Conservation (phyloP, 2,888 invertebrate genomes). For the Linyphia triangularis region DNA sequence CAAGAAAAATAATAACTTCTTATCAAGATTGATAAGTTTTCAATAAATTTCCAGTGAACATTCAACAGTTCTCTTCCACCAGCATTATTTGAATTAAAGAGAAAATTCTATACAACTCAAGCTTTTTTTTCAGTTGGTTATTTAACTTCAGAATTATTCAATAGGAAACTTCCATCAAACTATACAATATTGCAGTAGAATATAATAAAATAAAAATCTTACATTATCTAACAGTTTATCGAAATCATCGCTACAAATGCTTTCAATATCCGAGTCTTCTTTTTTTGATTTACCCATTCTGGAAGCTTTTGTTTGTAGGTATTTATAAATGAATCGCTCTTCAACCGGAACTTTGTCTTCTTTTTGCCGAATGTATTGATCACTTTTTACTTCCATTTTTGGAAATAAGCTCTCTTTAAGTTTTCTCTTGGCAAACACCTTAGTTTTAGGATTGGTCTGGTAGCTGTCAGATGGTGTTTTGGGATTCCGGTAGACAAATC, state of each 20-base stretch:
- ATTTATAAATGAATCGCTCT: slow-evolving; percentile 90
- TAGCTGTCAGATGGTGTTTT: slow-evolving; percentile 79
- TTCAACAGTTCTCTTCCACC: no score
- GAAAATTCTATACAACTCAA: no score
- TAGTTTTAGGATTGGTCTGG: slow-evolving; percentile 34
- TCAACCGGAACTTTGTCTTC: slow-evolving; percentile 88
- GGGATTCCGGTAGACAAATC: slow-evolving; percentile 95
- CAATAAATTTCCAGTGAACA: no score
- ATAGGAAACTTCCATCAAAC: no score
- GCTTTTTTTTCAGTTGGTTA: no score
- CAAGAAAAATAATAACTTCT: no score
- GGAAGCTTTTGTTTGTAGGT: slow-evolving; percentile 76
- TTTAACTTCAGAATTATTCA: no score
- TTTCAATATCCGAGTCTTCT: slow-evolving; percentile 85
- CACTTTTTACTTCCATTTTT: slow-evolving; percentile 26
- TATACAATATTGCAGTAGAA: no score
- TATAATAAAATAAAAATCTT: slow-evolving; percentile 16
- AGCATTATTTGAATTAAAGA: no score
- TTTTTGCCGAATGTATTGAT: slow-evolving; percentile 69
- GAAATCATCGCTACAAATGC: slow-evolving; percentile 89
- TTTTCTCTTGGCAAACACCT: slow-evolving; percentile 77
- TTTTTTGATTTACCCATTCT: slow-evolving; percentile 80
- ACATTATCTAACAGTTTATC: slow-evolving; percentile 84
- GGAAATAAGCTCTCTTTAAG: slow-evolving; percentile 85
- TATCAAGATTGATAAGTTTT: no score